phyloP scores from a whole-genome alignment of 2,113 vertebrate species.

The Passerina amoena region DNA sequence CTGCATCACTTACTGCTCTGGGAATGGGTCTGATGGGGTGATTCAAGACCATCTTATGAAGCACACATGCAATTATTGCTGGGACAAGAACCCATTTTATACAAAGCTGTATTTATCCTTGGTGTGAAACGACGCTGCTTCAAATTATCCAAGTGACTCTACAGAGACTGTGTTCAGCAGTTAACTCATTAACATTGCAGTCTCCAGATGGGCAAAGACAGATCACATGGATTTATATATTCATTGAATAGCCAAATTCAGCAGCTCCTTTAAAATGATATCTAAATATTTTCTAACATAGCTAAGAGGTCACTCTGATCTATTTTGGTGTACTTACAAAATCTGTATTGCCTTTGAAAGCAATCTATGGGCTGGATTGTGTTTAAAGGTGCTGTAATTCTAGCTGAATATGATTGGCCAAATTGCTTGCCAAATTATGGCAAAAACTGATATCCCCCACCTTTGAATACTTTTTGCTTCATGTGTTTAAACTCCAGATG shows the following conservation, averaged over 20 bases:
- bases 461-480: background rate
- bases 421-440: background rate
- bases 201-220: constrained; percentile 21
- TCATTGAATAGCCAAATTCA: constrained; percentile 19
- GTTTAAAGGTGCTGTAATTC: background rate
- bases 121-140: background rate
- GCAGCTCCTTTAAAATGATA: constrained; percentile 13
- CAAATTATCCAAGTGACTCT: constrained; percentile 38
- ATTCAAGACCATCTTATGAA: constrained; percentile 22
- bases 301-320: background rate
- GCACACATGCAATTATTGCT: constrained; percentile 13
- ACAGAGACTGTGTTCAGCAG: constrained; percentile 32
- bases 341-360: background rate
- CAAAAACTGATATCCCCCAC: background rate
- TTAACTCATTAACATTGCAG: constrained; percentile 48
- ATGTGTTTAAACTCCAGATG: background rate
- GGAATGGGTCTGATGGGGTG: constrained; percentile 25
- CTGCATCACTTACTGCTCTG: background rate
- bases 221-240: background rate
- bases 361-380: background rate
- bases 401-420: background rate
- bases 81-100: constrained; percentile 28
- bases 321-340: background rate
- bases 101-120: constrained; percentile 55
- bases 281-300: constrained; percentile 45